A percentile compares a stretch with the other conserved stretches of the same genome.
Evolutionary conservation across 2,113 vertebrate species (phyloP).

Genomic region (Oreochromis niloticus): DNA sequence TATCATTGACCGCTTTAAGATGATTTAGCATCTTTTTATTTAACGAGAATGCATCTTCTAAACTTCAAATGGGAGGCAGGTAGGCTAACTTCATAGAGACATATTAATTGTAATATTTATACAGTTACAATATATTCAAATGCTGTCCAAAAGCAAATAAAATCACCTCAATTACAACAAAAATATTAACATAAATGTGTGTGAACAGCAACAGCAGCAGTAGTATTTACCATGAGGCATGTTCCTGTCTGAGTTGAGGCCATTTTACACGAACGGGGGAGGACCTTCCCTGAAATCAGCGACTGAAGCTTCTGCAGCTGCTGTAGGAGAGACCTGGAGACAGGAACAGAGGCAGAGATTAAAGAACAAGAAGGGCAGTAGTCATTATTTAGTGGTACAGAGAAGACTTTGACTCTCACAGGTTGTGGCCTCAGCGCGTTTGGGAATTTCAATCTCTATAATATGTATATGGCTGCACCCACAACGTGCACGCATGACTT

Average conservation of each 20-base stretch:
- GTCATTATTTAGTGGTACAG: background rate
- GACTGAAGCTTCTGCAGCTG: slow-evolving; percentile 67
- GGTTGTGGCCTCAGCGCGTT: background rate
- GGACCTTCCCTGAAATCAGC: slow-evolving; percentile 56
- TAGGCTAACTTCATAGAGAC: background rate
- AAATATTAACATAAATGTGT: background rate
- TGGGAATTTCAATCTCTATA: background rate
- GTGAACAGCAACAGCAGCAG: fast-evolving
- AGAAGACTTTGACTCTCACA: background rate
- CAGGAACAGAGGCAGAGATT: background rate
- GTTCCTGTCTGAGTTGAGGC: slow-evolving; percentile 67
- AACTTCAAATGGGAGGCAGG: background rate
- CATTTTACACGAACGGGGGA: slow-evolving; percentile 60
- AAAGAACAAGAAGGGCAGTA: fast-evolving
- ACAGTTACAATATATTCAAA: background rate
- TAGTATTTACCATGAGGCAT: slow-evolving; percentile 51
- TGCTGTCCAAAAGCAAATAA: fast-evolving
- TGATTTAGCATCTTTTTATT: background rate
- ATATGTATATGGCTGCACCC: background rate
- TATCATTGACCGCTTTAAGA: background rate
- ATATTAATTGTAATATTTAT: background rate
- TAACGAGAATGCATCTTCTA: background rate
- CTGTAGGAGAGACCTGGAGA: slow-evolving; percentile 59
- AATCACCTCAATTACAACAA: background rate
- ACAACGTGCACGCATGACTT: background rate